Conservation (phyloP, 2,113 vertebrate genomes). For the Okapia johnstoni region DNA sequence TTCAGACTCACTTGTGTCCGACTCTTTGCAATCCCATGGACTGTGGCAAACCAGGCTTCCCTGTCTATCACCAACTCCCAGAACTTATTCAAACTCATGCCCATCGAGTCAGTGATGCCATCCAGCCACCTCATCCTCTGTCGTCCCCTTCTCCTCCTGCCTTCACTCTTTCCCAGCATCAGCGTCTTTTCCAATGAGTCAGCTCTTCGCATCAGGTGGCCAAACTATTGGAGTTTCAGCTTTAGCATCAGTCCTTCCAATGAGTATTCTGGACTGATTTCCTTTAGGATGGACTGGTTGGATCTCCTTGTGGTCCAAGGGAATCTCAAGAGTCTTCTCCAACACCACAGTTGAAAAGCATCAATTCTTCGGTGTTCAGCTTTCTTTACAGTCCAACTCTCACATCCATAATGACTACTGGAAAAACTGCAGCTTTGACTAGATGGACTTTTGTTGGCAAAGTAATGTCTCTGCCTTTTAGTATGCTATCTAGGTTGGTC, state of each 20-base stretch:
- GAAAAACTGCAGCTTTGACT: neutral
- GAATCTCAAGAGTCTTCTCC: neutral
- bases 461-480: neutral
- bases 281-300: neutral
- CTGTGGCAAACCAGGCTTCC: accelerated
- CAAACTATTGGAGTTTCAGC: neutral
- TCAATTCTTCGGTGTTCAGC: neutral
- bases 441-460: neutral
- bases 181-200: neutral
- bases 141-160: neutral
- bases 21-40: neutral
- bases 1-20: neutral
- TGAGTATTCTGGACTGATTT: neutral
- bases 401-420: neutral
- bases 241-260: neutral
- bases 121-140: neutral
- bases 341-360: neutral
- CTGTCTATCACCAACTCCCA: neutral
- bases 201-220: neutral
- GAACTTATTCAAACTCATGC: neutral
- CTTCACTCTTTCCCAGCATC: neutral
- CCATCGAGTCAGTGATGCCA: neutral
- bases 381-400: neutral
- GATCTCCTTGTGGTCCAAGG: neutral
- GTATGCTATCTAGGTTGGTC: neutral